phyloP scores from a whole-genome alignment of 2,888 invertebrate genomes.

The Tipula unca region DNA sequence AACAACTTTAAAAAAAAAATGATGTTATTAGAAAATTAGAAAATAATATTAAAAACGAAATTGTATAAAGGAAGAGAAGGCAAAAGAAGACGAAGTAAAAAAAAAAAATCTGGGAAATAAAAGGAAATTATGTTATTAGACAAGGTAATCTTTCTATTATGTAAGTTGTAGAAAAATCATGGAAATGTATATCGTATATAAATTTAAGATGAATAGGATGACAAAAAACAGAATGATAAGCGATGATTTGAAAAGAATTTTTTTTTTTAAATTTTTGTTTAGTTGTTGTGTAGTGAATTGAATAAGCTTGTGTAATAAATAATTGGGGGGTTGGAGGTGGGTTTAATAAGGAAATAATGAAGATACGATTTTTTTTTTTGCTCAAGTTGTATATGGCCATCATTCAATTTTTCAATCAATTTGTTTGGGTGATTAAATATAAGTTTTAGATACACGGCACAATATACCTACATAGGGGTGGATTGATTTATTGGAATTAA shows the following conservation, averaged over 20 bases:
- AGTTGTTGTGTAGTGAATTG: background rate
- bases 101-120: background rate
- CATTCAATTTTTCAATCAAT: background rate
- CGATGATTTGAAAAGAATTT: conserved; percentile 9
- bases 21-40: conserved; percentile 14
- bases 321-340: background rate
- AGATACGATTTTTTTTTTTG: background rate
- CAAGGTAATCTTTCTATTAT: conserved; percentile 8
- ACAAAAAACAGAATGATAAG: background rate
- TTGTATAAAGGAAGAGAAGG: background rate
- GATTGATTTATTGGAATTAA: no score
- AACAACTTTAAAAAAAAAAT: background rate
- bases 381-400: background rate
- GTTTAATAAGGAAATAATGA: background rate
- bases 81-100: no score
- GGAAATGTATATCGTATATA: background rate
- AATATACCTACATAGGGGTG: background rate
- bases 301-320: background rate
- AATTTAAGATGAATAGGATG: background rate
- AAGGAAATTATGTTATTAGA: background rate
- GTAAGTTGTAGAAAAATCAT: background rate
- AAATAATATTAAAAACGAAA: background rate
- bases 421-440: background rate
- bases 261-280: background rate
- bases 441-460: background rate